phyloP scores from a whole-genome alignment of 2,797 vertebrate genomes.

The Iguana delicatissima region DNA sequence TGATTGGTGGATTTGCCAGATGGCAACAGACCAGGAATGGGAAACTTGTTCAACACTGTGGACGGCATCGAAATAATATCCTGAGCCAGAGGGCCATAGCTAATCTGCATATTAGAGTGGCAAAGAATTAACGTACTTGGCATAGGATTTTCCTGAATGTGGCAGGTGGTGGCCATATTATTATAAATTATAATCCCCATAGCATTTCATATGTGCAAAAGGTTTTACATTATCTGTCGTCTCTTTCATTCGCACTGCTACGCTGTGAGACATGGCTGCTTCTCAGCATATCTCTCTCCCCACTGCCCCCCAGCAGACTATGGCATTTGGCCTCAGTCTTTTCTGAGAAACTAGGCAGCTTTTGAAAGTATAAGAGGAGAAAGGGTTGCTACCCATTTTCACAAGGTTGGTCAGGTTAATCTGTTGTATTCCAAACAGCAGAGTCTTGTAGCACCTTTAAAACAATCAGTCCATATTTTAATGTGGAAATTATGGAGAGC shows the following conservation, averaged over 20 bases:
- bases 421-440: not conserved
- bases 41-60: slow-evolving; percentile 28
- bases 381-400: not conserved
- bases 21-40: slow-evolving; percentile 29
- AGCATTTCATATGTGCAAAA: slow-evolving; percentile 27
- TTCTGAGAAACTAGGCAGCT: not conserved
- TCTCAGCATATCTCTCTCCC: not conserved
- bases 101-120: slow-evolving; percentile 38
- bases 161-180: slow-evolving; percentile 42
- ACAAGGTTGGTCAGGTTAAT: not conserved
- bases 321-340: not conserved
- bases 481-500: not conserved
- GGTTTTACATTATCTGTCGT: slow-evolving; percentile 23
- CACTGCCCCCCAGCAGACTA: too few species aligned
- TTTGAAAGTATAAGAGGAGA: not conserved
- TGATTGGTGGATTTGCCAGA: slow-evolving; percentile 14
- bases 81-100: slow-evolving; percentile 32
- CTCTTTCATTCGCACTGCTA: slow-evolving; percentile 3
- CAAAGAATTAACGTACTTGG: slow-evolving; percentile 44
- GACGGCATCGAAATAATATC: slow-evolving; percentile 28
- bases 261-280: not conserved
- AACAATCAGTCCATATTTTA: not conserved
- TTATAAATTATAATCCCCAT: slow-evolving; percentile 45
- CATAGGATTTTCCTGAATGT: slow-evolving; percentile 37
- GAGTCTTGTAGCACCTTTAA: not conserved